Base-by-base conservation (phyloP, 2,797 vertebrate genomes). In the Tarsius wallacei region DNA sequence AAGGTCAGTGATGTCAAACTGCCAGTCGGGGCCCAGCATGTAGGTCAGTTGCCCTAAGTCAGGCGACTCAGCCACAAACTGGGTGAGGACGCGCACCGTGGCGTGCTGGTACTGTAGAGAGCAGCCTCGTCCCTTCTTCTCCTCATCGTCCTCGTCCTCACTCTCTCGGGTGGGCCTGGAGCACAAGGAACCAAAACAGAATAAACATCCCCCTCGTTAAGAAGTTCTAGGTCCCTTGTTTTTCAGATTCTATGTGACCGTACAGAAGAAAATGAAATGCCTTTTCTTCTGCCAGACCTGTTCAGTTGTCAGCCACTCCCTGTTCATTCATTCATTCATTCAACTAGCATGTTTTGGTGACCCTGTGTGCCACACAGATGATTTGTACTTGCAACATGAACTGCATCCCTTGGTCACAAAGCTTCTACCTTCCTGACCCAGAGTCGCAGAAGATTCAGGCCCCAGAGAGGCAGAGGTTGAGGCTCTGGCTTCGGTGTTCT, bases 111-210 rank as follows among this genome's bases (percentile, higher is more conserved):
- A 99, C 99, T 99, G 99, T 22, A 99, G 99, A 33, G 99, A 99
- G 93, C 99, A 99, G 16, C 99, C 99, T 90, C 98, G 99, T 22
- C 99, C 99, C 86, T 99, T 99, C 97, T 98, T 99, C 98, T 99
- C 99, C 16, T 99, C 99, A 0, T 99, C 99, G 0, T 99, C 99
- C 82, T 99, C 99, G 0, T 99, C 99, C 28, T 99, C 99, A 0
- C 99, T 99, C 97, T 99, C 99, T 51, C 99, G 99, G 1, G 99
- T 99, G 0, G 99, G 99, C 98, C 99, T 99, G 98, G 26, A 71
- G 93, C 19, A n/a, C 68, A 22, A 90, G 17, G 47, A 28, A 53
- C 9, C 81, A 31, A 21, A 68, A 63, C 33, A 17, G 31, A 42
- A 4, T 17, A 1, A 63, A 3, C 1, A 1, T 51, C 71, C 24